Evolutionary conservation across 2,888 invertebrate genomes (phyloP).

Genomic region (Synanthedon tipuliformis): DNA sequence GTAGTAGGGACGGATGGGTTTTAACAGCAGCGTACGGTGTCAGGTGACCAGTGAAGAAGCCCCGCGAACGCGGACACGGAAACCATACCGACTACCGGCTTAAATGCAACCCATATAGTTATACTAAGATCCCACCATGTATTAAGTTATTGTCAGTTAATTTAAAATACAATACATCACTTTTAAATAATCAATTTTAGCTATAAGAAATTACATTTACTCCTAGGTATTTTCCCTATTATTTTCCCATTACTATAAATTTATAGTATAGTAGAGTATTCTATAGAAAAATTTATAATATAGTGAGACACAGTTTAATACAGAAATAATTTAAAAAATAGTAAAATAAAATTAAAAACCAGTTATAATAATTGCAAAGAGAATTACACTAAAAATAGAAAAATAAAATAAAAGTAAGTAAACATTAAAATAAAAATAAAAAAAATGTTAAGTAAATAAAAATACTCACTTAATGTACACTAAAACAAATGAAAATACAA

Average conservation of each 20-base stretch:
- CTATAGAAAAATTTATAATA: too few relatives aligned
- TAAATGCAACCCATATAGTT: constrained; percentile 19
- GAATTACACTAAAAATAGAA: neutral
- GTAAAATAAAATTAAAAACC: neutral
- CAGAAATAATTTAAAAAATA: too few relatives aligned
- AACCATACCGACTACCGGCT: constrained; percentile 51
- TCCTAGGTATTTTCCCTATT: too few relatives aligned
- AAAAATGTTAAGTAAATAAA: constrained; percentile 4
- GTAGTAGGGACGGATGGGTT: constrained; percentile 8
- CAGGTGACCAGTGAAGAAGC: constrained; percentile 31
- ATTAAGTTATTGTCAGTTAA: neutral
- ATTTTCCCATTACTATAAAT: too few relatives aligned
- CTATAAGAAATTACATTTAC: too few relatives aligned
- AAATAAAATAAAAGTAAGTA: neutral
- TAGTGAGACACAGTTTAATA: too few relatives aligned
- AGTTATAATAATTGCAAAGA: neutral
- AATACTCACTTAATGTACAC: constrained; percentile 14
- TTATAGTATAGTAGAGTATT: too few relatives aligned
- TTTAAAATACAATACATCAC: too few relatives aligned
- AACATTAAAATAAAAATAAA: neutral
- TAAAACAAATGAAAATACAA: constrained; percentile 4
- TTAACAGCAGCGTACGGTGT: constrained; percentile 11
- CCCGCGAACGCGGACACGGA: constrained; percentile 24
- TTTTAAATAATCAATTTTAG: too few relatives aligned
- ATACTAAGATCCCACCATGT: constrained; percentile 17